phyloP scores from a whole-genome alignment of 37 sponge, comb jelly and placozoan species.

The Tethya wilhelma region DNA sequence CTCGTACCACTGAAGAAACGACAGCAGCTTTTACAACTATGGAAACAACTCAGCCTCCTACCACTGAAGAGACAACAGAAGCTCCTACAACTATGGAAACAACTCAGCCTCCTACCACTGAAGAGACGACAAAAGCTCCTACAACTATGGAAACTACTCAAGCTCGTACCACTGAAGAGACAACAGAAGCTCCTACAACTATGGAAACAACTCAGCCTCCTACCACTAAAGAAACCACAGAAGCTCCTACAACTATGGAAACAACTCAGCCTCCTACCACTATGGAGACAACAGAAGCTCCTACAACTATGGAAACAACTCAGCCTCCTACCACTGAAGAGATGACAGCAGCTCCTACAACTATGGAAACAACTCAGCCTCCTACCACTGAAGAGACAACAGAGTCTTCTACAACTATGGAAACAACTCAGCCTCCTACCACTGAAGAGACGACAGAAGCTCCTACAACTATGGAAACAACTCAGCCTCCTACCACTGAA shows the following conservation, averaged over 20 bases:
- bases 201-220: too few relatives aligned
- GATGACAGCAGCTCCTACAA: neutral
- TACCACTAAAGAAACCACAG: conserved; percentile 6
- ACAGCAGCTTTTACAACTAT: neutral
- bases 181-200: neutral
- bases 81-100: neutral
- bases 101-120: too few relatives aligned
- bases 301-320: neutral
- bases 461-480: neutral
- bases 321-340: too few relatives aligned
- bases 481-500: neutral
- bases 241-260: neutral
- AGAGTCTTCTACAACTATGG: neutral
- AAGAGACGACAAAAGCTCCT: neutral
- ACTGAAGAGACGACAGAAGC: neutral
- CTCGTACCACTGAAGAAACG: neutral
- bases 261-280: neutral
- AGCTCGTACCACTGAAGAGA: neutral
- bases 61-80: neutral
- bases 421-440: neutral
- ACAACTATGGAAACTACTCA: conserved; percentile 1
- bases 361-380: neutral
- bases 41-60: neutral
- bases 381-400: conserved; percentile 1
- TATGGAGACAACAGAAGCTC: conserved; percentile 1